Percentiles rank a stretch among this genome's conserved stretches.
These are phyloP conservation scores for Lanistes nyassanus DNA, from an alignment of 1,140 invertebrate genomes.

Conservation along the genomic window DNA sequence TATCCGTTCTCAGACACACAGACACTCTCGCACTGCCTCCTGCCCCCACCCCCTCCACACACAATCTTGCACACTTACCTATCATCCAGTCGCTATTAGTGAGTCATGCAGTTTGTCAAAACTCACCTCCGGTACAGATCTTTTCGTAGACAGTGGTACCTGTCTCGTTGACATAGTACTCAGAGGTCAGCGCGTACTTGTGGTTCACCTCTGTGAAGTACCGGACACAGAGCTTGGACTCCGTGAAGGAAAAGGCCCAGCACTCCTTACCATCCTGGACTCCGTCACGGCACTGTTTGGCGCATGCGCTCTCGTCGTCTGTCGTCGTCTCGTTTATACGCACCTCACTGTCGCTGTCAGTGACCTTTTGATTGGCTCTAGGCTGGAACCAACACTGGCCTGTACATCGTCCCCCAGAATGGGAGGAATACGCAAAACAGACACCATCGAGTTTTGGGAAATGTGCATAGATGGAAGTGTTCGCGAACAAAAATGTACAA, in stretches of 20 bases:
- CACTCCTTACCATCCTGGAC: constrained; percentile 15
- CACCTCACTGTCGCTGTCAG: neutral
- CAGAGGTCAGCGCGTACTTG: constrained; percentile 2
- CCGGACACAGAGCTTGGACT: neutral
- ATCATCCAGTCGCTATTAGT: too few species aligned
- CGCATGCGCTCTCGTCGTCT: constrained; percentile 21
- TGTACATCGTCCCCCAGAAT: neutral
- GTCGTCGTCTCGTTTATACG: neutral
- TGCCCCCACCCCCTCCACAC: neutral
- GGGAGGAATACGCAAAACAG: too few species aligned
- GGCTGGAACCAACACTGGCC: constrained; percentile 28
- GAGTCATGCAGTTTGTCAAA: neutral
- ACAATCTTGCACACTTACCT: neutral
- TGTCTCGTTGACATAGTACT: neutral
- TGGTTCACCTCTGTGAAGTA: constrained; percentile 13
- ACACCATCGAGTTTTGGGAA: too few species aligned
- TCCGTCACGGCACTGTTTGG: constrained; percentile 17
- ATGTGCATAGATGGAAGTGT: too few species aligned
- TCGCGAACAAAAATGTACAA: too few species aligned
- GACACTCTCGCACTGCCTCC: neutral
- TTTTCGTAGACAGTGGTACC: constrained; percentile 19
- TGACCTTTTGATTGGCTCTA: neutral
- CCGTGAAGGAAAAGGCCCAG: constrained; percentile 23
- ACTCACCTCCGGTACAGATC: constrained; percentile 30
- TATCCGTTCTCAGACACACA: neutral